A percentile compares a stretch with the other conserved stretches of the same genome.
Conservation (phyloP, 1,140 invertebrate species). For the Pectinophora gossypiella region DNA sequence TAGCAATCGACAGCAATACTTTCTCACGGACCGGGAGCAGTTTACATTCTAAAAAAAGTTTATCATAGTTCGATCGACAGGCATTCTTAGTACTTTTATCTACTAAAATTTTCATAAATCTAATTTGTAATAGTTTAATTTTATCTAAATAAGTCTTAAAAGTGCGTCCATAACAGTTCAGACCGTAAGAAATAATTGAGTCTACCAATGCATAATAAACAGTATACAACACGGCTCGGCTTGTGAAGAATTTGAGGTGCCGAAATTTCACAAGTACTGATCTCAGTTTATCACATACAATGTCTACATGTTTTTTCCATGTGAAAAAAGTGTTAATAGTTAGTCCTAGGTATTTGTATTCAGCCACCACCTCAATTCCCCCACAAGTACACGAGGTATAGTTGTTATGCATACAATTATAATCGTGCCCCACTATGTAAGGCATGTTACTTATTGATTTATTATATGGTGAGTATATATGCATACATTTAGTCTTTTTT, state of each 20-base stretch:
- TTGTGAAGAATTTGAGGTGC: background rate
- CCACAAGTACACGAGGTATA: background rate
- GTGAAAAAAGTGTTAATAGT: background rate
- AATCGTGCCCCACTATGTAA: background rate
- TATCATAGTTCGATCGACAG: background rate
- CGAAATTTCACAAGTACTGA: background rate
- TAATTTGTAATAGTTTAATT: conserved; percentile 3
- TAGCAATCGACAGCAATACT: background rate
- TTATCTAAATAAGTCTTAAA: background rate
- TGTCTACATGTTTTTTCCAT: conserved; percentile 3
- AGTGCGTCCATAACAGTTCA: background rate
- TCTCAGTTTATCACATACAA: background rate
- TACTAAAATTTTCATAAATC: conserved; percentile 1
- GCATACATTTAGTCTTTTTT: conserved; percentile 9
- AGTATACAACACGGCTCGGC: background rate
- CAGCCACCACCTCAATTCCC: background rate
- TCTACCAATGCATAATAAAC: conserved; percentile 1
- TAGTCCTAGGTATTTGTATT: conserved; percentile 5
- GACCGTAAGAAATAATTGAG: background rate
- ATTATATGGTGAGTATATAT: conserved; percentile 1
- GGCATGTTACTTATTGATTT: background rate
- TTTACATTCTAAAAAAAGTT: conserved; percentile 1
- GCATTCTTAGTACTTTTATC: background rate
- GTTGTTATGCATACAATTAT: background rate
- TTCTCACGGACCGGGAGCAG: background rate